Evolutionary conservation across 2,113 vertebrate genomes (phyloP), one percentile per base, ranked within the genome.

Genomic region (Nothocercus nigrocapillus): DNA sequence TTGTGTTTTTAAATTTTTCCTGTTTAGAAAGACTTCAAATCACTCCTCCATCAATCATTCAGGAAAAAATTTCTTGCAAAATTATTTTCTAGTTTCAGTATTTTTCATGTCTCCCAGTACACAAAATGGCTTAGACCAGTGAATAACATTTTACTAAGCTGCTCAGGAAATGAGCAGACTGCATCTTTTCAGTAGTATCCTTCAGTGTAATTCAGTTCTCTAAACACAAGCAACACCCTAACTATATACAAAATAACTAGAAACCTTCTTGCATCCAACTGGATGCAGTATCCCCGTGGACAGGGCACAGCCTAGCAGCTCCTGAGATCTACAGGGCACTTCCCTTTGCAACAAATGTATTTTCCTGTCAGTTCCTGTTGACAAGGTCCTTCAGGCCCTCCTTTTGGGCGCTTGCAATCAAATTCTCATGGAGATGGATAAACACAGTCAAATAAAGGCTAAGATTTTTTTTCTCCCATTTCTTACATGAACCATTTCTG

Each of bases 81-180:
- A 28, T 0, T 38, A 13, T 79, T 62, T 91, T 42, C 51, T 75
- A 82, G 24, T 75, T 85, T 80, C 59, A 90, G 14, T 59, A 83
- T 67, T 92, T 90, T 86, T 83, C 58, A 40, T 42, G 30, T 79
- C 22, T 92, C 66, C n/a, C 62, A 63, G n/a, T n/a, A 56, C 30
- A 88, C 45, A 82, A 81, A 92, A 94, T 54, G 2, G 1, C 62
- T 66, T 38, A 76, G 40, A n/a, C 20, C 38, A 75, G 38, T n/a
- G 34, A 95, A 42, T 66, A 89, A 73, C 28, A 64, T 79, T 76
- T 92, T 64, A 84, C 45, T 85, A 36, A 53, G 58, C 38, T 88
- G 64, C 38, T 42, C 69, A 86, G 92, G 73, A 90, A 92, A 93
- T 66, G 22, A 92, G 44, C 27, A 85, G 78, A 94, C 67, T 89